These are phyloP conservation scores for Patella pellucida DNA, from an alignment of 2,888 invertebrate genomes.

Conservation along the genomic window DNA sequence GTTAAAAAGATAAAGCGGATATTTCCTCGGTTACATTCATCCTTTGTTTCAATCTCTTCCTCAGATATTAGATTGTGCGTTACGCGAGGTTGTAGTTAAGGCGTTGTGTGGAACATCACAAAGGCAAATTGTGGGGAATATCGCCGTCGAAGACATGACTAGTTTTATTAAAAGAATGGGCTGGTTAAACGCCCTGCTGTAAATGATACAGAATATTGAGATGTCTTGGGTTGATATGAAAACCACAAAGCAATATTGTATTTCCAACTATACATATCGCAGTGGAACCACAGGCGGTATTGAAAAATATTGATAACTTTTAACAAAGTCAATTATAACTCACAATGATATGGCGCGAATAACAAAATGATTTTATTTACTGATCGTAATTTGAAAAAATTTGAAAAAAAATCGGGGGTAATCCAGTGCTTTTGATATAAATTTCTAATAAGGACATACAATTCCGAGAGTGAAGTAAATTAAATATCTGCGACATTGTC, in stretches of 20 bases:
- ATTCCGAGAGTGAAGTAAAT: too few relatives aligned
- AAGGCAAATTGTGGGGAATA: background rate
- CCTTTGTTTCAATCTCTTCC: slow-evolving; percentile 2
- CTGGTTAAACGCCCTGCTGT: slow-evolving; percentile 2
- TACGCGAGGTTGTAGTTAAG: background rate
- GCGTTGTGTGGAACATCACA: background rate
- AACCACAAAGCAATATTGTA: background rate
- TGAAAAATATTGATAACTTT: too few relatives aligned
- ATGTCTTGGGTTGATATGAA: background rate
- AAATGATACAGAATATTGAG: slow-evolving; percentile 4
- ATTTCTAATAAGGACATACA: too few relatives aligned
- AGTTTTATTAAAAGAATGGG: background rate
- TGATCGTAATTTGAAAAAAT: too few relatives aligned
- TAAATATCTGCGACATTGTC: too few relatives aligned
- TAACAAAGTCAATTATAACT: too few relatives aligned
- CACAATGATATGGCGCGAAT: too few relatives aligned
- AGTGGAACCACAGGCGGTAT: too few relatives aligned
- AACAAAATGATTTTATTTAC: too few relatives aligned
- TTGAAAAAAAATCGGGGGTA: too few relatives aligned
- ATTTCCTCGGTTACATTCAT: background rate
- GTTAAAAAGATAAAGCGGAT: background rate
- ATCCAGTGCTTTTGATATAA: too few relatives aligned
- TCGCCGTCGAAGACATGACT: background rate
- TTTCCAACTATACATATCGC: too few relatives aligned
- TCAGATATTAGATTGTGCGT: background rate